Evolutionary conservation across 2,888 invertebrate genomes (phyloP), one percentile per base, ranked within the genome.

Genomic region (Cephalotes varians): DNA sequence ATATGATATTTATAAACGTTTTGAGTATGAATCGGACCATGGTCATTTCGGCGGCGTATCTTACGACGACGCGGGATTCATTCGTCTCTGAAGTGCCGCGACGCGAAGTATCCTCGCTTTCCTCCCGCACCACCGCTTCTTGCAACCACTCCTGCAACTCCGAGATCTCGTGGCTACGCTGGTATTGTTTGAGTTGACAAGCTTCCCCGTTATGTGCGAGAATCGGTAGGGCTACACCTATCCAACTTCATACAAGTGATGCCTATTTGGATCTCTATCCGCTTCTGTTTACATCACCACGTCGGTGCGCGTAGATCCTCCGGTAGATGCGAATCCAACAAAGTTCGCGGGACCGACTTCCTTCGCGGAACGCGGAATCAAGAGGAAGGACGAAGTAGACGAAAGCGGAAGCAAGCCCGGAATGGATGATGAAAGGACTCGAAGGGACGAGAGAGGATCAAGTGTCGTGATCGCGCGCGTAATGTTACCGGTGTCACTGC

Each of bases 161-260:
- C 34, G 47, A 25, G 76, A 62, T 40, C 62, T 60, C 81, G 81
- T 71, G 83, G 72, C 56, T 64, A 83, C 56, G 79, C 76, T 73
- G 64, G 79, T 67, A 76, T 62, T 90, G 84, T 90, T 90, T 90
- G 87, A 90, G 84, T 90, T 90, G 47, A 86, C 77, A 84, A 83
- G 65, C 81, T 80, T 56, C 77, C 15, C 81, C 74, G 82, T 86
- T 88, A 85, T 84, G 77, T 79, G 76, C 83, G 81, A 85, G 87
- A 82, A 84, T 79, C 77, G 82, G 37, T 37, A 44, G 72, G 51
- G 82, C 80, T 83, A 74, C 69, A 77, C 83, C 81, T 86, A 51
- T 72, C 80, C 86, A 87, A 90, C 77, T 89, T 88, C 67, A 49
- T 73, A 77, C 87, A 84, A 85, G 86, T 85, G 85, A 62, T 82